Evolutionary conservation across 2,888 invertebrate genomes (phyloP).

Genomic region (Limnephilus auricula): DNA sequence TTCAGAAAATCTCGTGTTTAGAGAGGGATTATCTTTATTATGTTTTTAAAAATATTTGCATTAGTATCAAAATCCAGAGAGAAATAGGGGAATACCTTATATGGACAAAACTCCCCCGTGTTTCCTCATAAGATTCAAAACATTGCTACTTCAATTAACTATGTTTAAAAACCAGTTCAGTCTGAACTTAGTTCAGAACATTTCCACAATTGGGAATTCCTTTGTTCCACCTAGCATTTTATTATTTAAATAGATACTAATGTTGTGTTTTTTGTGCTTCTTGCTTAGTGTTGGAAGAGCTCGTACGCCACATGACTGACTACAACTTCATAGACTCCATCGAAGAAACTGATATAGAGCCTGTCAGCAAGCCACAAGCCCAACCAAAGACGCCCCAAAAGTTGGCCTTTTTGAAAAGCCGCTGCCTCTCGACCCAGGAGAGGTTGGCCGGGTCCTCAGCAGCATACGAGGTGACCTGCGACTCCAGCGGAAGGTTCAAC

Average conservation of each 20-base stretch:
- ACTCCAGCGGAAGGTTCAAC: conserved; percentile 83
- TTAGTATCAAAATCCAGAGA: too few relatives aligned
- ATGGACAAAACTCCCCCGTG: too few relatives aligned
- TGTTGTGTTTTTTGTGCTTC: background rate
- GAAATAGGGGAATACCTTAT: too few relatives aligned
- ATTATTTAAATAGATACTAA: background rate
- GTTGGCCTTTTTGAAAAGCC: conserved; percentile 74
- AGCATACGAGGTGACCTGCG: conserved; percentile 78
- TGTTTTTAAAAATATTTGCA: too few relatives aligned
- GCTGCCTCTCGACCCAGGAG: conserved; percentile 77
- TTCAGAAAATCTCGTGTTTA: too few relatives aligned
- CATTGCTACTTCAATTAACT: too few relatives aligned
- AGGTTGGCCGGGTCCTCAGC: conserved; percentile 70
- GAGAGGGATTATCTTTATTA: too few relatives aligned
- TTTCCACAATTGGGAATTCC: too few relatives aligned
- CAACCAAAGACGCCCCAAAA: conserved; percentile 69
- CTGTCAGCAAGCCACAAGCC: conserved; percentile 66
- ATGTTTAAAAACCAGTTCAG: too few relatives aligned
- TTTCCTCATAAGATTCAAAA: too few relatives aligned
- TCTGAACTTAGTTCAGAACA: too few relatives aligned
- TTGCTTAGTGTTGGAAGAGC: conserved; percentile 80
- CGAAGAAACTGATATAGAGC: conserved; percentile 72
- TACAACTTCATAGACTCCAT: conserved; percentile 76
- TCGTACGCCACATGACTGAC: conserved; percentile 82
- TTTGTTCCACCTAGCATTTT: too few relatives aligned